Conservation (phyloP, 2,797 vertebrate genomes). For the Esox masquinongy region DNA sequence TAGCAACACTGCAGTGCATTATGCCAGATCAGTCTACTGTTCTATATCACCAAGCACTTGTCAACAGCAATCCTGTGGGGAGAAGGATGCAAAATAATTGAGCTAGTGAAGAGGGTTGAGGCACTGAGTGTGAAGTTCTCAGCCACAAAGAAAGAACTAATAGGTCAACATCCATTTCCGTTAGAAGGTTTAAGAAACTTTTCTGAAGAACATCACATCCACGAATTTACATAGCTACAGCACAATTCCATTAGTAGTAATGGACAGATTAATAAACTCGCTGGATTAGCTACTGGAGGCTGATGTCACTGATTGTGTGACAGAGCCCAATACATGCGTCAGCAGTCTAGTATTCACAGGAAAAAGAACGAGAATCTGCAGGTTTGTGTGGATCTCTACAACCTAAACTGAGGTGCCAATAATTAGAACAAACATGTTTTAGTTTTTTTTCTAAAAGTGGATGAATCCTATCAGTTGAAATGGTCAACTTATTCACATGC, state of each 20-base stretch:
- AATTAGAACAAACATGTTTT: too few relatives aligned
- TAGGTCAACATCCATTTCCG: background rate
- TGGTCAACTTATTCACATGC: too few relatives aligned
- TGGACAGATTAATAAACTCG: slow-evolving; percentile 1
- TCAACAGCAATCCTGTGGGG: slow-evolving; percentile 11
- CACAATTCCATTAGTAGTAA: slow-evolving; percentile 1
- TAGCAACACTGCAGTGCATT: slow-evolving; percentile 12
- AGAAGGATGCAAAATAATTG: slow-evolving; percentile 15
- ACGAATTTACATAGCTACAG: slow-evolving; percentile 12
- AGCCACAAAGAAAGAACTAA: slow-evolving; percentile 27
- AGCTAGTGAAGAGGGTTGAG: slow-evolving; percentile 19
- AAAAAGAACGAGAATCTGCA: slow-evolving; percentile 18
- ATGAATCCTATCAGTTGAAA: too few relatives aligned
- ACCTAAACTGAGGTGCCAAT: background rate
- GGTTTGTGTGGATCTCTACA: slow-evolving; percentile 25
- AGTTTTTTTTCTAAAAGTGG: too few relatives aligned
- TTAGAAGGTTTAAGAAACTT: slow-evolving; percentile 13
- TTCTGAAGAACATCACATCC: slow-evolving; percentile 4
- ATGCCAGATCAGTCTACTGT: slow-evolving; percentile 19
- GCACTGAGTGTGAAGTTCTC: background rate
- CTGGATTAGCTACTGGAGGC: slow-evolving; percentile 4
- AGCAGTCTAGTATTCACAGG: slow-evolving; percentile 10
- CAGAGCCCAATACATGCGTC: slow-evolving; percentile 13
- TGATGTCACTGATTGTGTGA: slow-evolving; percentile 3
- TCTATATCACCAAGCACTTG: slow-evolving; percentile 27